Conservation (phyloP, 2,113 vertebrate species). For the Odontesthes bonariensis region DNA sequence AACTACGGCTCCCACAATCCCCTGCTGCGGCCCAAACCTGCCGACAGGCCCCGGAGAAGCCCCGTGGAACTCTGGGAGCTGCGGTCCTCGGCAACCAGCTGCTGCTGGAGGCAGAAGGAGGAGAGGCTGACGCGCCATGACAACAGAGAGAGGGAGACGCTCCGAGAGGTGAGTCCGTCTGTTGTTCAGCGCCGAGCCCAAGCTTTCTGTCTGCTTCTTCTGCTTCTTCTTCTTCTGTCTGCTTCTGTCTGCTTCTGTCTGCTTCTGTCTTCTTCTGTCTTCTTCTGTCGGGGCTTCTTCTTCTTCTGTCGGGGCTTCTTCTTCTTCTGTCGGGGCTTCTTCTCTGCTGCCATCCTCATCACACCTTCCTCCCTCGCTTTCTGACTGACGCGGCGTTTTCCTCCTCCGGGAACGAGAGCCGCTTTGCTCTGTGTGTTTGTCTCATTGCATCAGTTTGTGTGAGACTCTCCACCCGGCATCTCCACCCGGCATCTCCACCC, state of each 20-base stretch:
- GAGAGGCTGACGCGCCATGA: constrained; percentile 47
- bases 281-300: no score
- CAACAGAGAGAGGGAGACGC: constrained; percentile 26
- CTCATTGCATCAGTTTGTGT: constrained; percentile 4
- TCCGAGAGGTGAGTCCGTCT: constrained; percentile 56
- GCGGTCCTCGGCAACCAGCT: constrained; percentile 8
- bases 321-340: neutral
- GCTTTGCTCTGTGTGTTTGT: constrained; percentile 20
- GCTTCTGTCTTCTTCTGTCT: no score
- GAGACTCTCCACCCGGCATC: constrained; percentile 24
- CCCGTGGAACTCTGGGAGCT: constrained; percentile 54
- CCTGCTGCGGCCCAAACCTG: neutral
- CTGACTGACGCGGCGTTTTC: constrained; percentile 23
- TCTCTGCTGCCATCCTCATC: constrained; percentile 8
- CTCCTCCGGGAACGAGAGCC: constrained; percentile 16
- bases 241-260: no score
- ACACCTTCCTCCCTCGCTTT: neutral
- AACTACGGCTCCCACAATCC: constrained; percentile 45
- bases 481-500: no score
- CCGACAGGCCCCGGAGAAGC: neutral
- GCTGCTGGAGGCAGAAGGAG: constrained; percentile 7
- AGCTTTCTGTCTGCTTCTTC: no score
- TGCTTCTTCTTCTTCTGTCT: no score
- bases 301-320: no score
- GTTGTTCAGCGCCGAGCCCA: no score